These are phyloP conservation scores for Lucinisca nassula DNA, from an alignment of 2,888 invertebrate species.

Conservation along the genomic window DNA sequence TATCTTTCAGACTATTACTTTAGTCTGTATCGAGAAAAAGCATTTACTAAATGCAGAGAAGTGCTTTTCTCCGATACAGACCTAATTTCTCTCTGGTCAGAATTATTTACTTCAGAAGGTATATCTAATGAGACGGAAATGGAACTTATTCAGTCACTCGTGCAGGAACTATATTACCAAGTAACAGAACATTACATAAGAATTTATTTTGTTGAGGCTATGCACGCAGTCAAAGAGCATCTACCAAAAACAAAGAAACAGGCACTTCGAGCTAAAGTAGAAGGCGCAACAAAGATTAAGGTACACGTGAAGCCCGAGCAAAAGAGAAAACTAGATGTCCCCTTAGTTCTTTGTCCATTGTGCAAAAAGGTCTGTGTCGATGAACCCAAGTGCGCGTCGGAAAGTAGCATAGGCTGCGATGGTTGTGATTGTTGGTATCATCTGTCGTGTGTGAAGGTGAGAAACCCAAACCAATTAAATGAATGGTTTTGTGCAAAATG, in stretches of 20 bases:
- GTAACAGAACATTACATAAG: background rate
- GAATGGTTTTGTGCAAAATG: background rate
- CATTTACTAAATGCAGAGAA: background rate
- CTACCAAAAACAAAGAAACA: background rate
- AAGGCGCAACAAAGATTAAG: background rate
- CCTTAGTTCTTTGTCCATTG: background rate
- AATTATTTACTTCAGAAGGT: background rate
- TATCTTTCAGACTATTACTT: background rate
- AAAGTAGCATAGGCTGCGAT: background rate
- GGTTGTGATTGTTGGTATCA: background rate
- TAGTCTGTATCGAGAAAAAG: background rate
- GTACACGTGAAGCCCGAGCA: background rate
- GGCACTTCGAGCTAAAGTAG: background rate
- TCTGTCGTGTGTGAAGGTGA: background rate
- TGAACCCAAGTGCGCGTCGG: background rate
- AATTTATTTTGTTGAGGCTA: background rate
- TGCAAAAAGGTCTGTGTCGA: background rate
- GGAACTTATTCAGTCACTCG: background rate
- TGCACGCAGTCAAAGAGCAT: background rate
- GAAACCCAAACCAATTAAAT: background rate
- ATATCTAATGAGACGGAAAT: background rate
- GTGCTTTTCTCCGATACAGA: background rate
- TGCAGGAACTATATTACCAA: background rate
- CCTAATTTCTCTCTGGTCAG: background rate
- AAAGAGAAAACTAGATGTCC: background rate